Evolutionary conservation across 2,888 invertebrate species (phyloP), one percentile per base, ranked within the genome.

Genomic region (Megalurothrips usitatus): DNA sequence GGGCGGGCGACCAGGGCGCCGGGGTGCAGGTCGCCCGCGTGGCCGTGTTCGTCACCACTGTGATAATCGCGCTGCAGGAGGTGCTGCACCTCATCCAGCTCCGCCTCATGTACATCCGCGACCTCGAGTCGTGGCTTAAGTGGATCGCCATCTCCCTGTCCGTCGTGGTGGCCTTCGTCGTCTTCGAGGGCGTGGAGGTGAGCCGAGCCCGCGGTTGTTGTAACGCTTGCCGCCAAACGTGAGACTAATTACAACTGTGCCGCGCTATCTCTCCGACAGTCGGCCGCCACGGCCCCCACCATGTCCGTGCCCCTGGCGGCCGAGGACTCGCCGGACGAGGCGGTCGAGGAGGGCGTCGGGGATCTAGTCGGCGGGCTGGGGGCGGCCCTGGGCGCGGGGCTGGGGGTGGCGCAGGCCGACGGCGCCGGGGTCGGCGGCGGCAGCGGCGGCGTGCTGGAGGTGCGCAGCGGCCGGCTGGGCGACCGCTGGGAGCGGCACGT

Each of bases 111-210:
- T 90, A 90, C 84, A 88, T 90, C 81, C 86, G 88, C 1, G 89
- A 90, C 84, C 84, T 89, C 1, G 91, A 91, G 84, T 90, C 90
- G 0, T 90, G 90, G 89, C 87, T 90, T 1, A 91, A 91, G 84
- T 89, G 90, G 82, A 87, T 87, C 0, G 89, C 90, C 0, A 84
- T 90, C 63, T 86, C 87, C 0, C 85, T 90, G 14, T 88, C 90
- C 0, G 85, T 88, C 0, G 86, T 89, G 23, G 85, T 90, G 0
- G 88, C 89, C 0, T 86, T 87, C 19, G 85, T 88, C 11, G 68
- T 75, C 23, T 75, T 75, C 68, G 68, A 75, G 68, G 68, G 68
- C 68, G 68, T 75, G 0, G 68, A 75, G 68, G 68, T 75, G 68
- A 11, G 68, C 6, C 58, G n/a, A n/a, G n/a, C n/a, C n/a, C n/a